Base-by-base conservation (phyloP, 2,888 invertebrate species). In the Apodemia duryi region DNA sequence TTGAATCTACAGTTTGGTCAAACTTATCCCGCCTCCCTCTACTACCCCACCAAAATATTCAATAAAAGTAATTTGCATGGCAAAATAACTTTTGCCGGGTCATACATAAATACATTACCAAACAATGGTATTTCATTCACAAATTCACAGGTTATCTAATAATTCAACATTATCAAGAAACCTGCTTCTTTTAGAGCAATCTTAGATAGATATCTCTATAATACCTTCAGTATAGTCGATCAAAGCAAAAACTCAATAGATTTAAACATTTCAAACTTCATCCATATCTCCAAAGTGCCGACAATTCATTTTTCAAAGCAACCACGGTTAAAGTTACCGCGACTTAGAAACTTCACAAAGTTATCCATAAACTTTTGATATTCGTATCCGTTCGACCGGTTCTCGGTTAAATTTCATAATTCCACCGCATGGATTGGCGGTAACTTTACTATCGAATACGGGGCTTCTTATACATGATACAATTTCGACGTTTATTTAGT, bases 251-350 rank as follows among this genome's bases (percentile, higher is more conserved):
- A 43, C 46, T 29, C 43, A 62, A 62, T 62, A 62, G 51, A 51
- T 52, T 61, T 51, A 38, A 49, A 65, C 61, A 61, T 65, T 75
- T 73, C 73, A 71, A 86, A 86, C 83, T 87, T 80, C 79, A 79
- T 80, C 82, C 84, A 87, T 88, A 88, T 88, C 87, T 87, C 81
- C 82, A 82, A 76, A 86, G 85, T 82, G 86, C 82, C 85, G 88
- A 90, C 90, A 88, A 90, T 88, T 88, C 88, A 90, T 90, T 90
- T 90, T 90, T 89, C 88, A 89, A 86, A 85, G 79, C 83, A 80
- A 77, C 77, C 77, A 76, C 78, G 79, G 80, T 76, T 71, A 77
- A 75, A 86, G 78, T 83, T 85, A 74, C 71, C 68, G 74, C 82
- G 82, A 81, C 81, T 82, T 77, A 68, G 70, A 69, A 82, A 85